phyloP scores from a whole-genome alignment of 2,113 vertebrate species.

The Desmodus rotundus region DNA sequence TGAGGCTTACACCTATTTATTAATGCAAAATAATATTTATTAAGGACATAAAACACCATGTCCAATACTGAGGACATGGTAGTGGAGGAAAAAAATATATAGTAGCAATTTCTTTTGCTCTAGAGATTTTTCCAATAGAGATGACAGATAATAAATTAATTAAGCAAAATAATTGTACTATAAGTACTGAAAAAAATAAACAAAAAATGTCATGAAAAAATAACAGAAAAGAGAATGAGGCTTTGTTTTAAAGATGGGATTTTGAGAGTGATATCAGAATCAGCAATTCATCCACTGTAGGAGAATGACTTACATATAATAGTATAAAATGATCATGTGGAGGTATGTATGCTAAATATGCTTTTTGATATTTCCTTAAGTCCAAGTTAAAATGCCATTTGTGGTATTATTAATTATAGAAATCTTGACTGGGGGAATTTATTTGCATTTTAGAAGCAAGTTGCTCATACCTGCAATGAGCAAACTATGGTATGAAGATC shows the following conservation, averaged over 20 bases:
- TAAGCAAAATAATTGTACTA: not conserved
- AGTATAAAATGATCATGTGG: not conserved
- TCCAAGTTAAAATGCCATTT: not conserved
- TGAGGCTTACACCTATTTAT: not conserved
- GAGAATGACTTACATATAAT: not conserved
- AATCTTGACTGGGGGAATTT: not conserved
- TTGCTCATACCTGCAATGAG: not conserved
- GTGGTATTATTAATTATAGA: not conserved
- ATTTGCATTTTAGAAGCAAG: not conserved
- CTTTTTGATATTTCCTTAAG: not conserved
- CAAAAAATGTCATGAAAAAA: not conserved
- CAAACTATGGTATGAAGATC: not conserved
- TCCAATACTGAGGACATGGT: not conserved
- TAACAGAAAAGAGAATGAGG: not conserved
- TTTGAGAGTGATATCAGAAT: not conserved
- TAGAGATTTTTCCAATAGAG: not conserved
- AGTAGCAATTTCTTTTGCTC: not conserved
- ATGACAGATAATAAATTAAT: not conserved
- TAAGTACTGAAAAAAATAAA: not conserved
- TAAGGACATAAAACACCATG: not conserved
- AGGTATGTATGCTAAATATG: not conserved
- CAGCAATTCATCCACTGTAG: not conserved
- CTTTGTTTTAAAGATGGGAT: not conserved
- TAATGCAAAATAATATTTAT: not conserved
- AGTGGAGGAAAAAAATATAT: not conserved